Evolutionary conservation across 2,797 vertebrate genomes (phyloP).

Genomic region (Cheirogaleus major): DNA sequence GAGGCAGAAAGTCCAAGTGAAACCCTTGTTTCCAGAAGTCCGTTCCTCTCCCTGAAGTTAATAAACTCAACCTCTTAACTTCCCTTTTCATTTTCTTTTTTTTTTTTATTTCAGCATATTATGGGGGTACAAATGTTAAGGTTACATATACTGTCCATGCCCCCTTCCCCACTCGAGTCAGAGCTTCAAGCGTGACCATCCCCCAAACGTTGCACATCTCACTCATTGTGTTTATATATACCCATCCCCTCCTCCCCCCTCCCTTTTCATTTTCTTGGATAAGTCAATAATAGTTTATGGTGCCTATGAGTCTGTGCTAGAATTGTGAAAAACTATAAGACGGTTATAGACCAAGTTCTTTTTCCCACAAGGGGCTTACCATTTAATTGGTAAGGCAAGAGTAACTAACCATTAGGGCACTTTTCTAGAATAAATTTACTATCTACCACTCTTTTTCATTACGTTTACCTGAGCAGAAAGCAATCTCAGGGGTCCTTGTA

Average conservation of each 20-base stretch:
- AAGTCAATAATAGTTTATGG: not conserved
- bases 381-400: not conserved
- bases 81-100: conserved; percentile 41
- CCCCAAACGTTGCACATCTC: no score
- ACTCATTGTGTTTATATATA: no score
- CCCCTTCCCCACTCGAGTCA: no score
- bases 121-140: no score
- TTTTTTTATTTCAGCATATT: no score
- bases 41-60: not conserved
- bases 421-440: conserved; percentile 19
- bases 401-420: not conserved
- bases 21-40: conserved; percentile 42
- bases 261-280: conserved; percentile 32
- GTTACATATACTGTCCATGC: no score
- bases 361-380: not conserved
- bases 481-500: not conserved
- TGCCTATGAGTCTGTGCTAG: not conserved
- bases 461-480: conserved; percentile 10
- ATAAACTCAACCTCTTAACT: not conserved
- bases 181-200: no score
- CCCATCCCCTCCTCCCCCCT: not conserved
- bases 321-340: not conserved
- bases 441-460: not conserved
- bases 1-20: conserved; percentile 60
- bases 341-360: not conserved